Evolutionary conservation across 2,113 vertebrate species (phyloP).

Genomic region (Pipra filicauda): DNA sequence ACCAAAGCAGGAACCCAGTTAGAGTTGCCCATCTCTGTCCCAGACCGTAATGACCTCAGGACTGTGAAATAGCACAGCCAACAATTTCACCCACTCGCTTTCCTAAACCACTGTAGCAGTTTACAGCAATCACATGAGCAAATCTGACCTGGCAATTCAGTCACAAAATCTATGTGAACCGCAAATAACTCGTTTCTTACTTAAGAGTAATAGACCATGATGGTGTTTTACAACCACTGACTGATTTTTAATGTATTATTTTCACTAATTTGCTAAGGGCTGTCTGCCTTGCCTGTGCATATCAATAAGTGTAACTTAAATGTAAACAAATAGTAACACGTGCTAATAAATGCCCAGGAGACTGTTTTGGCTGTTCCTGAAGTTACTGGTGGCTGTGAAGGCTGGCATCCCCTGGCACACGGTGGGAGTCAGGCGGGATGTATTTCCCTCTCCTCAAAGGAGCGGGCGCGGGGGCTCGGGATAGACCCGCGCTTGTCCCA

Average conservation of each 20-base stretch:
- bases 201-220: neutral
- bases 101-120: neutral
- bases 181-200: neutral
- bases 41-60: accelerated
- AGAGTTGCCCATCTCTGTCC: neutral
- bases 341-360: neutral
- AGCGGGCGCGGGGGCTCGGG: accelerated
- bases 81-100: neutral
- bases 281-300: neutral
- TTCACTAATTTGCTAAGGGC: neutral
- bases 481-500: neutral
- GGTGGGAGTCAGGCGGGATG: neutral
- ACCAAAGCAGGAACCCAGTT: neutral
- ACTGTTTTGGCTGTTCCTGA: neutral
- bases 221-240: neutral
- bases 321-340: neutral
- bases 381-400: neutral
- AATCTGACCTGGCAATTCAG: neutral
- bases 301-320: neutral
- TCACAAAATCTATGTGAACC: neutral
- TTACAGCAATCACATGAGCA: neutral
- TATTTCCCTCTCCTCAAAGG: neutral
- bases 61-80: neutral
- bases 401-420: accelerated
- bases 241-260: neutral